Percentiles rank a stretch among this genome's conserved stretches.
These are phyloP conservation scores for Scaptomyza pallida DNA, from an alignment of 1,140 invertebrate species.

Conservation along the genomic window DNA sequence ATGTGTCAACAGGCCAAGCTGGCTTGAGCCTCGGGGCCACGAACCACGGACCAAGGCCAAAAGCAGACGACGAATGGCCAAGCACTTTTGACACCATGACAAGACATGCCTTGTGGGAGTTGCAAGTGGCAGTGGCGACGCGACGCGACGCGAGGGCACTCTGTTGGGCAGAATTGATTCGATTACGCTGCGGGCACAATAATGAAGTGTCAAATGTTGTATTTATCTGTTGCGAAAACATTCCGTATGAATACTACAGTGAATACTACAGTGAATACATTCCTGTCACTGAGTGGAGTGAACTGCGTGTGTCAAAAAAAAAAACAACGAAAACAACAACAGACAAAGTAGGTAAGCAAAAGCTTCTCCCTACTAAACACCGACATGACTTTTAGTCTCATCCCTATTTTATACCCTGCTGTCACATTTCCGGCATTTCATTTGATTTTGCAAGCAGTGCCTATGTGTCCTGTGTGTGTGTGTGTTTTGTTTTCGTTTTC, in stretches of 20 bases:
- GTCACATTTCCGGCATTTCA: slow-evolving; percentile 77
- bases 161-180: slow-evolving; percentile 77
- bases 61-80: slow-evolving; percentile 53
- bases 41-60: slow-evolving; percentile 36
- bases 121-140: slow-evolving; percentile 10
- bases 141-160: slow-evolving; percentile 31
- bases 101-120: slow-evolving; percentile 35
- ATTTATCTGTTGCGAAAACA: slow-evolving; percentile 82
- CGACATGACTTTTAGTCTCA: slow-evolving; percentile 38
- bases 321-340: slow-evolving; percentile 7
- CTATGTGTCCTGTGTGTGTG: slow-evolving; percentile 36
- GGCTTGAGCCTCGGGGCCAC: slow-evolving; percentile 65
- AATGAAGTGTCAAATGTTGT: slow-evolving; percentile 84
- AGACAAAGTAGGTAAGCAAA: slow-evolving; percentile 58
- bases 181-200: slow-evolving; percentile 83
- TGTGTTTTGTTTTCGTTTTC: slow-evolving; percentile 61
- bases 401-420: slow-evolving; percentile 47
- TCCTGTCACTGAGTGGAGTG: slow-evolving; percentile 22
- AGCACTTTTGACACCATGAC: slow-evolving; percentile 77
- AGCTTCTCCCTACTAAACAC: slow-evolving; percentile 34
- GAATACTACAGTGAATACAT: slow-evolving; percentile 22
- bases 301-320: slow-evolving; percentile 33
- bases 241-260: slow-evolving; percentile 36
- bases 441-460: slow-evolving; percentile 61
- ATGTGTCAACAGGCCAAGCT: slow-evolving; percentile 83